Evolutionary conservation across 2,888 invertebrate species (phyloP).

Genomic region (Micoletzkya japonica): DNA sequence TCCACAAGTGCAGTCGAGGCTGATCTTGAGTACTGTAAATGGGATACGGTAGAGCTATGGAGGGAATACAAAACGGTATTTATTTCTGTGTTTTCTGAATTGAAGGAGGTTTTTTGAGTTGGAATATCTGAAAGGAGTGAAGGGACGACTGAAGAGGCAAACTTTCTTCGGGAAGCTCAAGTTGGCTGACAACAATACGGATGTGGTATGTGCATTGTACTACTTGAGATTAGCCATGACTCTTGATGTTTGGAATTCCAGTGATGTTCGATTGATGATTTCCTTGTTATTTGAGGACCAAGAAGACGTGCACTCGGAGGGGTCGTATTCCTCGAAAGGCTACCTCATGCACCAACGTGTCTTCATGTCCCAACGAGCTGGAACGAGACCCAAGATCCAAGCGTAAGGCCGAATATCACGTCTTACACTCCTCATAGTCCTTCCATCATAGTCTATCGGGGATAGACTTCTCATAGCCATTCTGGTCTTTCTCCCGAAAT

Average conservation of each 20-base stretch:
- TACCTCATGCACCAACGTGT: too few species aligned
- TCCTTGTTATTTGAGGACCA: neutral
- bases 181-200: conserved; percentile 12
- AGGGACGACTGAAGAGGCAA: conserved; percentile 18
- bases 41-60: conserved; percentile 16
- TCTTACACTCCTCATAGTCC: too few species aligned
- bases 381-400: too few species aligned
- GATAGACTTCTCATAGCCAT: too few species aligned
- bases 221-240: too few species aligned
- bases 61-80: conserved; percentile 10
- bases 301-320: too few species aligned
- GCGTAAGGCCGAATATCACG: too few species aligned
- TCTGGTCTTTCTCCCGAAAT: too few species aligned
- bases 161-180: conserved; percentile 23
- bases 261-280: neutral
- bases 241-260: too few species aligned
- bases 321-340: neutral
- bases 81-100: neutral
- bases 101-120: neutral
- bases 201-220: too few species aligned
- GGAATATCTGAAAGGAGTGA: conserved; percentile 14
- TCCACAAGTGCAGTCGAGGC: neutral
- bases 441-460: too few species aligned
- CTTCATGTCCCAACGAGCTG: too few species aligned
- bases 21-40: conserved; percentile 17